Percentiles rank a stretch among this genome's conserved stretches.
Conservation (phyloP, 1,140 invertebrate species). For the Phocides pigmalion region DNA sequence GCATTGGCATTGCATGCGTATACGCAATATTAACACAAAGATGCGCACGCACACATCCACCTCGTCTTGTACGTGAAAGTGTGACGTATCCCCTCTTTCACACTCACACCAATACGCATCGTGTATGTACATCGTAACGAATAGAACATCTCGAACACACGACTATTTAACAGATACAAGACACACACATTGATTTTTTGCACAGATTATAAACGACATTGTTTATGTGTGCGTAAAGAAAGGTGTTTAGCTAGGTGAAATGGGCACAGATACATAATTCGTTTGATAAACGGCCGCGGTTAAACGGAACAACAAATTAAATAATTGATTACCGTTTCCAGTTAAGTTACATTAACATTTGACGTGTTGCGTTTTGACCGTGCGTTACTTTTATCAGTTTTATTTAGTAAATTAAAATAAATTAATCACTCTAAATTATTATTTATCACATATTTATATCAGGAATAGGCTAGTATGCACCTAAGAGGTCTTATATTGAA, state of each 20-base stretch:
- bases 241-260: constrained; percentile 79
- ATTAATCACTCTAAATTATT: too few relatives aligned
- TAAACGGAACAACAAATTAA: constrained; percentile 60
- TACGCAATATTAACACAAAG: constrained; percentile 70
- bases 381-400: not conserved
- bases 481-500: too few relatives aligned
- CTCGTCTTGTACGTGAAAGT: constrained; percentile 42
- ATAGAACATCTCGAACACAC: constrained; percentile 22
- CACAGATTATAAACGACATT: constrained; percentile 39
- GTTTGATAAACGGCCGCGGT: constrained; percentile 53
- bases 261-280: constrained; percentile 61
- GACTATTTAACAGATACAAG: constrained; percentile 15
- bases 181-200: constrained; percentile 23
- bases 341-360: not conserved
- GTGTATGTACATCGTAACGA: constrained; percentile 9
- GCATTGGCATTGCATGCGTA: constrained; percentile 80
- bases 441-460: too few relatives aligned
- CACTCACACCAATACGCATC: constrained; percentile 41
- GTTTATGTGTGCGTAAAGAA: constrained; percentile 75
- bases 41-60: constrained; percentile 22
- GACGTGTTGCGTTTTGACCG: not conserved
- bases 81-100: constrained; percentile 46
- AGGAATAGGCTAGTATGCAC: too few relatives aligned
- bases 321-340: constrained; percentile 32
- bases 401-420: too few relatives aligned